These are phyloP conservation scores for Euproctis similis DNA, from an alignment of 2,888 invertebrate genomes.

Conservation along the genomic window DNA sequence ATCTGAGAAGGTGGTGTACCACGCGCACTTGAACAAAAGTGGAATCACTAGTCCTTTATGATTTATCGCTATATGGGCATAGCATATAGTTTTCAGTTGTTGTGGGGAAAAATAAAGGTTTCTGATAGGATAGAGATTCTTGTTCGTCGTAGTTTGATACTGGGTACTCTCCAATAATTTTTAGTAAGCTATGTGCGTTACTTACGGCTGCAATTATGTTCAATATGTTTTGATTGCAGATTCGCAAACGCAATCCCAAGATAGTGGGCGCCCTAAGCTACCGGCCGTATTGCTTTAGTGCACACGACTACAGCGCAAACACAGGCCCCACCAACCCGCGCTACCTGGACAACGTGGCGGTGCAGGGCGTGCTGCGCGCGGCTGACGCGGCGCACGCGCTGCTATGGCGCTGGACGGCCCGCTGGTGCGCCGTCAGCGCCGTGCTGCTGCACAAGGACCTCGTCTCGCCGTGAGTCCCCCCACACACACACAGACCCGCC, in stretches of 20 bases:
- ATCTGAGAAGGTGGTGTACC: too few species aligned
- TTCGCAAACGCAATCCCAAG: slow-evolving; percentile 78
- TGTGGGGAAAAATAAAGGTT: too few species aligned
- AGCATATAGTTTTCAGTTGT: too few species aligned
- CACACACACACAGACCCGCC: too few species aligned
- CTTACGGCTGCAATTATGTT: background rate
- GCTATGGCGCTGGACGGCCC: slow-evolving; percentile 71
- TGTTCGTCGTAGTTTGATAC: too few species aligned
- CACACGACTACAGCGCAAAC: slow-evolving; percentile 71
- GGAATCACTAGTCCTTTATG: too few species aligned
- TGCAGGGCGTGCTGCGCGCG: slow-evolving; percentile 57
- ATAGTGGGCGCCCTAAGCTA: slow-evolving; percentile 86
- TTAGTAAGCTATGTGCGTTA: too few species aligned
- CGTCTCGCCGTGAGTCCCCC: slow-evolving; percentile 79
- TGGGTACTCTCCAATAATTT: too few species aligned
- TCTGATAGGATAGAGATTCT: too few species aligned
- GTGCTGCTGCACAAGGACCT: slow-evolving; percentile 84
- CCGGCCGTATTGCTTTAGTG: slow-evolving; percentile 81
- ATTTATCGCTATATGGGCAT: too few species aligned
- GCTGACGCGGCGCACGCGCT: slow-evolving; percentile 76
- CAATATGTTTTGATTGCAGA: slow-evolving; percentile 47
- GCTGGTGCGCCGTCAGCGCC: slow-evolving; percentile 78
- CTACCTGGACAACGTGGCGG: slow-evolving; percentile 61
- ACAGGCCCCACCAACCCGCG: slow-evolving; percentile 63
- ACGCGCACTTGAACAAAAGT: too few species aligned